Percentiles rank a stretch among this genome's conserved stretches.
Evolutionary conservation across 2,113 vertebrate species (phyloP).

Genomic region (Penelope pileata): DNA sequence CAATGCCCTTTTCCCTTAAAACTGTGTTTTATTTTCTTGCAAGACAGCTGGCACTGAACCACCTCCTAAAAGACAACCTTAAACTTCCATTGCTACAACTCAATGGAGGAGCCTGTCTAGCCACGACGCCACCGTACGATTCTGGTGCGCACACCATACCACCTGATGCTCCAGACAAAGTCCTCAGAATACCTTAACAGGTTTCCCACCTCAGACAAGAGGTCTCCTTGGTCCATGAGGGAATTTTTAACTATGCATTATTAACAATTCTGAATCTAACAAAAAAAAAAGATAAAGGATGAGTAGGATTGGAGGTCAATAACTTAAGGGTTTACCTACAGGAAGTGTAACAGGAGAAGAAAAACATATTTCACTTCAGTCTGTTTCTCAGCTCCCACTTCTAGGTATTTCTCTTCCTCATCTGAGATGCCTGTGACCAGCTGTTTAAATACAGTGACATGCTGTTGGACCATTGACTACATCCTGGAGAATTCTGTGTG

Average conservation of each 20-base stretch:
- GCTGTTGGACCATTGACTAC: neutral
- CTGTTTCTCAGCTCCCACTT: neutral
- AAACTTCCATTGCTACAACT: accelerated
- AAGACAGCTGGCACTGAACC: neutral
- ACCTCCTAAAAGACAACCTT: neutral
- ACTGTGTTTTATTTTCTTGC: neutral
- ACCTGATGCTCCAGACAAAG: neutral
- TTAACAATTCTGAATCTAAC: neutral
- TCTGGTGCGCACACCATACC: accelerated
- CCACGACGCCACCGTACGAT: neutral
- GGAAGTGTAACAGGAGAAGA: neutral
- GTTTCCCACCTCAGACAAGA: accelerated
- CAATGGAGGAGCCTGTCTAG: accelerated
- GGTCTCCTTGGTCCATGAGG: neutral
- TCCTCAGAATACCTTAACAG: neutral
- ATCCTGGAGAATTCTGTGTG: neutral
- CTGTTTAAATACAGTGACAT: neutral
- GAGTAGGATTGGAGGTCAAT: neutral
- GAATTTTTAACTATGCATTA: neutral
- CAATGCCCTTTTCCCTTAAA: neutral
- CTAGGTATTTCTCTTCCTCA: neutral
- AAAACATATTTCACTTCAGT: neutral
- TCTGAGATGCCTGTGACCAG: neutral
- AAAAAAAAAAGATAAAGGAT: neutral
- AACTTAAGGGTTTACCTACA: neutral